Percentiles rank a stretch among this genome's conserved stretches.
Conservation (phyloP, 2,113 vertebrate genomes). For the Emydocephalus ijimae region DNA sequence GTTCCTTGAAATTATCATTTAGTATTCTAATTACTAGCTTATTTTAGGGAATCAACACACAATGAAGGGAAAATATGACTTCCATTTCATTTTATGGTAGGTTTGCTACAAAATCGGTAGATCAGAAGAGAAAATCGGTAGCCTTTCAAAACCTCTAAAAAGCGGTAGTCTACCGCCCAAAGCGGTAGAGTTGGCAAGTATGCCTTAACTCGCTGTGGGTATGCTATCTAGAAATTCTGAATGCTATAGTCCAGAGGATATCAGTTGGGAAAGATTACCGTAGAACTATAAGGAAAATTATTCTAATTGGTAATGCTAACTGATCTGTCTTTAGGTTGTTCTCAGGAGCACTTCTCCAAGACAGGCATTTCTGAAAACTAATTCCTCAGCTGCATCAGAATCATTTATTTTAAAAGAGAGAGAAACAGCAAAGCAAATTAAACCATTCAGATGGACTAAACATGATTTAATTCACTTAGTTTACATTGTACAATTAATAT, state of each 20-base stretch:
- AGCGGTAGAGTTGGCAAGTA: too few species aligned
- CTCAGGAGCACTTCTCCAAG: not conserved
- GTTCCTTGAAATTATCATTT: too few species aligned
- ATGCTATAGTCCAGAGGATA: not conserved
- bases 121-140: too few species aligned
- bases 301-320: slow-evolving; percentile 1
- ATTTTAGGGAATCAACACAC: too few species aligned
- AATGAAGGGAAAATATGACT: too few species aligned
- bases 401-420: not conserved
- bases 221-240: not conserved
- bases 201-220: not conserved
- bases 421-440: not conserved
- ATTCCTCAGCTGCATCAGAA: not conserved
- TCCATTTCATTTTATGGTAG: too few species aligned
- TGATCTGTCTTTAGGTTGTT: not conserved
- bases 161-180: too few species aligned
- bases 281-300: not conserved
- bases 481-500: not conserved
- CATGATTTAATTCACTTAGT: not conserved
- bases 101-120: too few species aligned
- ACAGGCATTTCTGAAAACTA: not conserved
- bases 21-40: too few species aligned
- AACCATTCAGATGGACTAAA: not conserved
- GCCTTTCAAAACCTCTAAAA: too few species aligned
- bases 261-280: not conserved